A percentile compares a stretch with the other conserved stretches of the same genome.
Conservation (phyloP, 2,797 vertebrate genomes). For the Oreochromis mossambicus region DNA sequence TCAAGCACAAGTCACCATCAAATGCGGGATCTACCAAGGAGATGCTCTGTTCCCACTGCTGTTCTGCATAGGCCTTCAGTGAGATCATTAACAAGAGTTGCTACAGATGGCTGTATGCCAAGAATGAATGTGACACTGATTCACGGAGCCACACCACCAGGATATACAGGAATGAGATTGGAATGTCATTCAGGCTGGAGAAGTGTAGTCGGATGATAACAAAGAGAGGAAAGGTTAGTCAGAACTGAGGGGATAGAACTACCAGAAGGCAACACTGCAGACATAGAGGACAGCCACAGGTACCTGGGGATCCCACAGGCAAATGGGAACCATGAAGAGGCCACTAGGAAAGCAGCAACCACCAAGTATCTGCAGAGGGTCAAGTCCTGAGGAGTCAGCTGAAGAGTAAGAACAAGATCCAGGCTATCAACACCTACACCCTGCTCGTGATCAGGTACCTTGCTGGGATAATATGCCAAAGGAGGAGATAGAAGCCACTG, state of each 20-base stretch:
- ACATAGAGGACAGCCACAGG: background rate
- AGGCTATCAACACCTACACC: background rate
- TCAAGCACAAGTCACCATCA: too few species aligned
- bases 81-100: too few species aligned
- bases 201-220: background rate
- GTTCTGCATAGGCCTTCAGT: too few species aligned
- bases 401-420: background rate
- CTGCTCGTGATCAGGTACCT: background rate
- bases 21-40: too few species aligned
- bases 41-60: too few species aligned
- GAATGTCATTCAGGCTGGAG: background rate
- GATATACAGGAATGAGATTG: background rate
- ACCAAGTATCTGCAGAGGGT: background rate
- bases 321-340: background rate
- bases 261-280: too few species aligned
- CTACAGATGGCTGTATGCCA: too few species aligned
- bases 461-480: background rate
- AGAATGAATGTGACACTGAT: background rate
- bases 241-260: background rate
- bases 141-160: background rate
- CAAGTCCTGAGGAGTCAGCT: background rate
- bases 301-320: background rate
- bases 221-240: background rate
- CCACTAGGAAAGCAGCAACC: background rate
- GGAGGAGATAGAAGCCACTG: background rate